Conservation (phyloP, 2,888 invertebrate species). For the Leptopilina myrica region DNA sequence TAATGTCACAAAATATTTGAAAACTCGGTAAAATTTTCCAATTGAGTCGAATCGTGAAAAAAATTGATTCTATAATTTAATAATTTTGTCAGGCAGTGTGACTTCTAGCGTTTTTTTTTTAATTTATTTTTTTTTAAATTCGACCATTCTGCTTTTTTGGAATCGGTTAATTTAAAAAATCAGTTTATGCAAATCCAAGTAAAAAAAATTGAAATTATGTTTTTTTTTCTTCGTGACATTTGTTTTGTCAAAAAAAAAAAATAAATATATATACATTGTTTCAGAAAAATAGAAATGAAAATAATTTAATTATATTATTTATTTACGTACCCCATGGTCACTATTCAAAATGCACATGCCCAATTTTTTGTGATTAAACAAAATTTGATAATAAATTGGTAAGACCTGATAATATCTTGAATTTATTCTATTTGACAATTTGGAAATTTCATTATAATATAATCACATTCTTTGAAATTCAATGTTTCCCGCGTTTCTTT, state of each 20-base stretch:
- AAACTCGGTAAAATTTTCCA: slow-evolving; percentile 63
- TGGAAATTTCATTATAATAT: too few relatives aligned
- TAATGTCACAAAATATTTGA: too few relatives aligned
- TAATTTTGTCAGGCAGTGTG: slow-evolving; percentile 71
- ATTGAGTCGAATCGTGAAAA: slow-evolving; percentile 63
- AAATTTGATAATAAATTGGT: slow-evolving; percentile 35
- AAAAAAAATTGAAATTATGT: slow-evolving; percentile 68
- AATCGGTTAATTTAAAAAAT: slow-evolving; percentile 58
- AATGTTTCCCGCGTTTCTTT: too few relatives aligned
- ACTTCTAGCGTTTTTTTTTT: slow-evolving; percentile 64
- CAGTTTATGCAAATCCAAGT: slow-evolving; percentile 69
- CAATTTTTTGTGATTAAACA: slow-evolving; percentile 22
- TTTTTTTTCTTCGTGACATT: slow-evolving; percentile 70
- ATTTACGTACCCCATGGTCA: slow-evolving; percentile 28
- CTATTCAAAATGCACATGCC: slow-evolving; percentile 23
- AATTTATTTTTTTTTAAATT: slow-evolving; percentile 72
- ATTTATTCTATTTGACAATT: too few relatives aligned
- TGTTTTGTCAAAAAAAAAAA: slow-evolving; percentile 66
- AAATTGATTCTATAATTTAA: slow-evolving; percentile 66
- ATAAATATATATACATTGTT: slow-evolving; percentile 42
- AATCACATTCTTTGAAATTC: too few relatives aligned
- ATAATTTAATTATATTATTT: neutral
- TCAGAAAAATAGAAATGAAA: slow-evolving; percentile 59
- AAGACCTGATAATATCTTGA: slow-evolving; percentile 4
- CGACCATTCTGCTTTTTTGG: slow-evolving; percentile 67